Conservation (phyloP, 1,140 invertebrate genomes). For the Mamestra configurata region DNA sequence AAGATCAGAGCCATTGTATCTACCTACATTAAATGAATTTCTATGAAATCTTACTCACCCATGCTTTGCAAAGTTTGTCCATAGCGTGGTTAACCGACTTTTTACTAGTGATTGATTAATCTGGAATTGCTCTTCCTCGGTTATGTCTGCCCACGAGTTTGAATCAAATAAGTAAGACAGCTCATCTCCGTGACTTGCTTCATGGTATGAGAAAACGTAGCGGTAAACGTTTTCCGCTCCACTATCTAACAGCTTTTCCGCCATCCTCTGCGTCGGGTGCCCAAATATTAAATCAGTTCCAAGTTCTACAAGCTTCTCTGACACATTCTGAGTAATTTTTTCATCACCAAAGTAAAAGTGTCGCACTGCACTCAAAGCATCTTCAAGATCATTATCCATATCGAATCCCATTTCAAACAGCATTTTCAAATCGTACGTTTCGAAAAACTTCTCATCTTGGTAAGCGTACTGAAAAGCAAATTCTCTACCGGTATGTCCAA, state of each 20-base stretch:
- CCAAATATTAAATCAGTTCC: slow-evolving; percentile 62
- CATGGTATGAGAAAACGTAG: slow-evolving; percentile 65
- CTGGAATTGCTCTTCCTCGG: slow-evolving; percentile 52
- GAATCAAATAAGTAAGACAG: slow-evolving; percentile 64
- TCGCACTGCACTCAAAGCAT: slow-evolving; percentile 40
- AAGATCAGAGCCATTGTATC: too few relatives aligned
- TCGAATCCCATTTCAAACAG: slow-evolving; percentile 10
- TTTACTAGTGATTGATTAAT: slow-evolving; percentile 46
- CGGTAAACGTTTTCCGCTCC: slow-evolving; percentile 60
- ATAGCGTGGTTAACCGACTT: slow-evolving; percentile 64
- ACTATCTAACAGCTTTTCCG: slow-evolving; percentile 59
- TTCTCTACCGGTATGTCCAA: slow-evolving; percentile 45
- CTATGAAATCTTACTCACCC: slow-evolving; percentile 49
- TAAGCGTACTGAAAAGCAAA: slow-evolving; percentile 46
- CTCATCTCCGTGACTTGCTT: slow-evolving; percentile 66
- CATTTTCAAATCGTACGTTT: slow-evolving; percentile 20
- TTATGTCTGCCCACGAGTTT: neutral
- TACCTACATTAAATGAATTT: too few relatives aligned
- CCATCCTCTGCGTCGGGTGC: slow-evolving; percentile 63
- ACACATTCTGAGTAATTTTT: slow-evolving; percentile 43
- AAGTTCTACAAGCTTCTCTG: slow-evolving; percentile 57
- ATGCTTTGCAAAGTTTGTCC: slow-evolving; percentile 71
- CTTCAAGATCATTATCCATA: slow-evolving; percentile 31
- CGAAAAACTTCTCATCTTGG: slow-evolving; percentile 46
- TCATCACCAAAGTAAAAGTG: slow-evolving; percentile 67